Evolutionary conservation across 2,888 invertebrate genomes (phyloP).

Genomic region (Drosophila yooni): DNA sequence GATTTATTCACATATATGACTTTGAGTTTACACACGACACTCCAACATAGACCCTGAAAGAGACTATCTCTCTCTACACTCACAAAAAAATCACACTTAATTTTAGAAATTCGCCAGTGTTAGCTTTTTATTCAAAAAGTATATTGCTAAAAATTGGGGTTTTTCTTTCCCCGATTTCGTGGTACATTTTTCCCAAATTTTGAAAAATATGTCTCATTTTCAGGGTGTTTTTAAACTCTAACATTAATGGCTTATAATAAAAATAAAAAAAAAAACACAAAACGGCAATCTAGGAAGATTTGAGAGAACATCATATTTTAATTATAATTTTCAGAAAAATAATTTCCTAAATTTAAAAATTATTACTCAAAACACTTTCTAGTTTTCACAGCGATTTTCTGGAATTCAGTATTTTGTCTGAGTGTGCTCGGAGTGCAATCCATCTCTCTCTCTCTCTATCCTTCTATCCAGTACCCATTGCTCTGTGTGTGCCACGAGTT

Average conservation of each 20-base stretch:
- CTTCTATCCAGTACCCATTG: neutral
- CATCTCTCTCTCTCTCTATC: neutral
- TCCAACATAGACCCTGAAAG: neutral
- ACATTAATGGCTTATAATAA: no score
- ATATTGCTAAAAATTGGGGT: neutral
- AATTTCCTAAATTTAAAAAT: neutral
- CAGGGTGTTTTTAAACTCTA: neutral
- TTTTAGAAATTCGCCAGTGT: neutral
- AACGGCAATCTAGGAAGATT: no score
- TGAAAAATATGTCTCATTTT: neutral
- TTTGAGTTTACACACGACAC: slow-evolving; percentile 32
- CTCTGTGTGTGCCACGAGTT: slow-evolving; percentile 21
- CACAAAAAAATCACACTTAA: neutral
- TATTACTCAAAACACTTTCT: neutral
- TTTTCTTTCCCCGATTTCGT: neutral
- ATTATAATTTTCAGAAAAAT: neutral
- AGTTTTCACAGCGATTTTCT: neutral
- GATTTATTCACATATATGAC: slow-evolving; percentile 72
- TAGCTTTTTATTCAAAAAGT: neutral
- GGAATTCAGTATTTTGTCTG: neutral
- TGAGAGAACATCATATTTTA: no score
- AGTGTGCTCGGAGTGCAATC: neutral
- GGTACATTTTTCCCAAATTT: neutral
- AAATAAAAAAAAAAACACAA: no score
- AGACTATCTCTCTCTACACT: neutral